phyloP scores from a whole-genome alignment of 30 jellyfish, hydroid and myxozoan species.

The Mastigias papua region DNA sequence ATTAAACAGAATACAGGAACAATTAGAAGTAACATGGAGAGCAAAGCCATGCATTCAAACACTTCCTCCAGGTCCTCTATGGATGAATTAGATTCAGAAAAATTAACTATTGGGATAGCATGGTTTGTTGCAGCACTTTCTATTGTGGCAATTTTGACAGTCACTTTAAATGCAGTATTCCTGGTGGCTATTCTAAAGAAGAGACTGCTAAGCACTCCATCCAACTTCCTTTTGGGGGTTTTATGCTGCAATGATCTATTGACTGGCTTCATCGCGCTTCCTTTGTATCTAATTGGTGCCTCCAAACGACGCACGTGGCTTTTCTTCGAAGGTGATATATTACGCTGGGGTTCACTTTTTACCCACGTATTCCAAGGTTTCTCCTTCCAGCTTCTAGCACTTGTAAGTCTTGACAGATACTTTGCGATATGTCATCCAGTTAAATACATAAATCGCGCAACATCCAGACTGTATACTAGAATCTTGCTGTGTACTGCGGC shows the following conservation, averaged over 20 bases:
- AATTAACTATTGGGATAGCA: not conserved
- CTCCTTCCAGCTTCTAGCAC: not conserved
- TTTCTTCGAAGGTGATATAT: not conserved
- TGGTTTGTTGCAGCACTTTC: not conserved
- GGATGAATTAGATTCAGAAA: too few relatives aligned
- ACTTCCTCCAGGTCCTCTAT: too few relatives aligned
- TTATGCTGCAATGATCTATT: not conserved
- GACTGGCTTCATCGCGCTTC: not conserved
- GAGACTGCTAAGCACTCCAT: not conserved
- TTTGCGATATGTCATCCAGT: conserved; percentile 40
- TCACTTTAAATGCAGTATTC: not conserved
- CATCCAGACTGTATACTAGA: not conserved
- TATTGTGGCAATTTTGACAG: not conserved
- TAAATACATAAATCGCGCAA: conserved; percentile 2
- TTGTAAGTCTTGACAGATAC: conserved; percentile 22
- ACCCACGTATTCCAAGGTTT: not conserved
- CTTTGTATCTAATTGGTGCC: not conserved
- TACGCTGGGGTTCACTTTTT: not conserved
- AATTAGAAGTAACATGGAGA: too few relatives aligned
- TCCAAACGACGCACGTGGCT: not conserved
- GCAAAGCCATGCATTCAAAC: too few relatives aligned
- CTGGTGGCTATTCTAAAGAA: not conserved
- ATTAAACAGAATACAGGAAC: too few relatives aligned
- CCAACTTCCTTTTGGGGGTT: not conserved
- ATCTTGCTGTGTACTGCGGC: not conserved